Evolutionary conservation across 2,113 vertebrate genomes (phyloP), one percentile per base, ranked within the genome.

Genomic region (Mesitornis unicolor): DNA sequence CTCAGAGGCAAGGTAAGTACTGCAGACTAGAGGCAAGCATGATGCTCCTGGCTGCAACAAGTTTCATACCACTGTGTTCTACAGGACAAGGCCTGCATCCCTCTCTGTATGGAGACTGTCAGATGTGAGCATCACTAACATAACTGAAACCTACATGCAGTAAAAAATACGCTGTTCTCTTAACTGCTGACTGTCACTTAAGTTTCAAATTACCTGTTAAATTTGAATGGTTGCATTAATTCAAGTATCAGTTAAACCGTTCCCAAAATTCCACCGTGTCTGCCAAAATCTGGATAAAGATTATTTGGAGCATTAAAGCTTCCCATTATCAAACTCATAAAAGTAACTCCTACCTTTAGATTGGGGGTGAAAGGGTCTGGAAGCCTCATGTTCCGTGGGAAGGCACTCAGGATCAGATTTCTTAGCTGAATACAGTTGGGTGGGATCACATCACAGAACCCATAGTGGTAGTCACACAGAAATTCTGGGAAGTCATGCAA

Each of bases 371-470:
- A 99, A 36, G 99, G 99, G 97, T 99, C 99, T 75, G 99, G 99
- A 97, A 99, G 99, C 98, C 99, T 99, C 99, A 99, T 99, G 97
- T 99, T 99, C 95, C 99, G 99, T 96, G 99, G 99, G 83, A 99
- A 99, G 99, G 99, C 99, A 99, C 99, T 99, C 98, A 99, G 98
- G 97, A 99, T 99, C 96, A 99, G 98, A 96, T 99, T 99, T 97
- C 99, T 99, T 95, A 99, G 98, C 97, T 99, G 99, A 97, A 99
- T 99, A 98, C 99, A 99, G 97, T 99, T 99, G 45, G 99, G 99
- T 79, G 99, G 99, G 95, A 99, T 99, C 81, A 99, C 99, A 22
- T 99, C 99, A 96, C 99, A 99, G 98, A 99, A 99, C 48, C 99
- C 99, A 28, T 99, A 99, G 96, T 99, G 99, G 97, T 99, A 99